Conservation (phyloP, 2,888 invertebrate species). For the Hypolimnas misippus region DNA sequence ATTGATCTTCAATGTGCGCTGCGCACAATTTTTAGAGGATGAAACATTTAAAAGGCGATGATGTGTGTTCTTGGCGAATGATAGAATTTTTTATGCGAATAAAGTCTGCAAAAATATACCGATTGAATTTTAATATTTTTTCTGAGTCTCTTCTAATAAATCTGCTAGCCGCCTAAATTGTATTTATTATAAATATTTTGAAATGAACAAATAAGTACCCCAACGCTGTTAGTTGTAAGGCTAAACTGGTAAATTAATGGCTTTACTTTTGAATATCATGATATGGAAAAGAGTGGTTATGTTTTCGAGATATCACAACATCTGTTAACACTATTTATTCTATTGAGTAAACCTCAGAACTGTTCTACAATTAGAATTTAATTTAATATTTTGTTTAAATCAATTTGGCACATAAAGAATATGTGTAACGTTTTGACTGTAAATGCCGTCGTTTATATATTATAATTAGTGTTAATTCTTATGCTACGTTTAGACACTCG, state of each 20-base stretch:
- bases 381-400: not conserved
- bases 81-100: not conserved
- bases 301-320: not conserved
- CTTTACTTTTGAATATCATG: not conserved
- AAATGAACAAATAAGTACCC: not conserved
- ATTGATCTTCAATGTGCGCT: not conserved
- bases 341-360: too few relatives aligned
- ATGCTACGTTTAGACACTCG: too few relatives aligned
- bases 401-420: not conserved
- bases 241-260: not conserved
- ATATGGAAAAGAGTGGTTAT: not conserved
- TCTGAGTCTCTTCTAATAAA: not conserved
- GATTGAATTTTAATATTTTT: not conserved
- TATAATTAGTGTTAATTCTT: not conserved
- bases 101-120: not conserved
- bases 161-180: not conserved
- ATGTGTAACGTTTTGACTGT: not conserved
- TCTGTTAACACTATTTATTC: too few relatives aligned
- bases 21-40: not conserved
- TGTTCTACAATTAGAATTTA: too few relatives aligned
- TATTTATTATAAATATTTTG: slow-evolving; percentile 6
- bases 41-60: not conserved
- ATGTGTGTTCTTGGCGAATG: not conserved
- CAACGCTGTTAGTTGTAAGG: not conserved
- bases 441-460: not conserved